Evolutionary conservation across 1,140 invertebrate genomes (phyloP), one percentile per base, ranked within the genome.

Genomic region (Bombyx mori): DNA sequence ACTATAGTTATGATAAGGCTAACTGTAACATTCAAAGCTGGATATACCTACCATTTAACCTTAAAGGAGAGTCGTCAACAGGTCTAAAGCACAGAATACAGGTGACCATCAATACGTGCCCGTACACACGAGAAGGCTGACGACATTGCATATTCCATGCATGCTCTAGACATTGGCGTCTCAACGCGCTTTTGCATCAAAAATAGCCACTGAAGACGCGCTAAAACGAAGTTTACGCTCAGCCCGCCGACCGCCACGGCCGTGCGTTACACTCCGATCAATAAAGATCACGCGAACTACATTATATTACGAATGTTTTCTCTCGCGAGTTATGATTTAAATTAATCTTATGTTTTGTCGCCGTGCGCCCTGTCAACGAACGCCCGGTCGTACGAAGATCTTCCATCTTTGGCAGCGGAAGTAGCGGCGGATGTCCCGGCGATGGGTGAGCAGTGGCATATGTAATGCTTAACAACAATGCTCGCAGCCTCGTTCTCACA

Each of bases 371-470:
- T 80, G 82, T 86, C 82, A 86, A 86, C 81, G 81, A 82, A 86
- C n/a, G n/a, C n/a, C 82, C 76, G 79, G 71, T 43, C 67, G 65
- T 66, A 65, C 68, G 68, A 76, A 76, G 79, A 83, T 82, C 77
- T 74, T 70, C 83, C 83, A 85, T 86, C 83, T 86, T 86, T 85
- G 83, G 83, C 79, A 83, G 75, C 83, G 83, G 83, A 86, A 86
- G 79, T 73, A 79, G 66, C 75, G 73, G 69, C 83, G 83, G 83
- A 86, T 82, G 83, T 86, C 80, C 79, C 80, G 74, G 75, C 79
- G 67, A 86, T 86, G 83, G 82, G 83, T 86, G 74, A 86, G 82
- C 75, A 69, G 68, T 78, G 69, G 70, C 81, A 83, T 82, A 81
- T 83, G 79, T 35, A 86, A 86, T 86, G 79, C 75, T 76, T 79